Evolutionary conservation across 2,113 vertebrate genomes (phyloP).

Genomic region (Isichthys henryi): DNA sequence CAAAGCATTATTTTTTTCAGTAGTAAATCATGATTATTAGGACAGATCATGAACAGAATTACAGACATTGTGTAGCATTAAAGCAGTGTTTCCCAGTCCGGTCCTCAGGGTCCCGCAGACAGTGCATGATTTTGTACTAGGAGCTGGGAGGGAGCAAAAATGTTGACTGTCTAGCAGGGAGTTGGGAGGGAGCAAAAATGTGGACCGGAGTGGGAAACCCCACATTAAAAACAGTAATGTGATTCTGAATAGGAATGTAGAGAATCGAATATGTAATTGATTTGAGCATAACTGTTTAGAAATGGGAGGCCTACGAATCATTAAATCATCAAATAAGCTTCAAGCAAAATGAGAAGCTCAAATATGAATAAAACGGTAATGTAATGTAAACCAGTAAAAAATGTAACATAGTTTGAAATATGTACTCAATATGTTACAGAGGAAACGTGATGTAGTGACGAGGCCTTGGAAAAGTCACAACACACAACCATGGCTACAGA

Average conservation of each 20-base stretch:
- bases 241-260: neutral
- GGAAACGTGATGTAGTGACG: neutral
- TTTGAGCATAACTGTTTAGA: neutral
- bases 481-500: neutral
- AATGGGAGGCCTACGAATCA: slow-evolving; percentile 16
- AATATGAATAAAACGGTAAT: neutral
- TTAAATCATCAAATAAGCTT: neutral
- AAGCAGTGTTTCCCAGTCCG: neutral
- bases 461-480: neutral
- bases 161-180: neutral
- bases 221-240: neutral
- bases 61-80: neutral
- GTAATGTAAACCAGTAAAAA: slow-evolving; percentile 13
- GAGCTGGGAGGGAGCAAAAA: neutral
- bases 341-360: neutral
- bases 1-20: neutral
- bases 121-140: neutral
- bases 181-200: neutral
- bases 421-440: neutral
- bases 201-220: neutral
- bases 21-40: neutral
- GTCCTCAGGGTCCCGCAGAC: neutral
- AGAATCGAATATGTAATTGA: neutral
- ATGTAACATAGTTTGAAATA: neutral
- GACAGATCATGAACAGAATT: neutral